Evolutionary conservation across 92 coral and sea anemone genomes (phyloP).

Genomic region (Actinernus sp.): DNA sequence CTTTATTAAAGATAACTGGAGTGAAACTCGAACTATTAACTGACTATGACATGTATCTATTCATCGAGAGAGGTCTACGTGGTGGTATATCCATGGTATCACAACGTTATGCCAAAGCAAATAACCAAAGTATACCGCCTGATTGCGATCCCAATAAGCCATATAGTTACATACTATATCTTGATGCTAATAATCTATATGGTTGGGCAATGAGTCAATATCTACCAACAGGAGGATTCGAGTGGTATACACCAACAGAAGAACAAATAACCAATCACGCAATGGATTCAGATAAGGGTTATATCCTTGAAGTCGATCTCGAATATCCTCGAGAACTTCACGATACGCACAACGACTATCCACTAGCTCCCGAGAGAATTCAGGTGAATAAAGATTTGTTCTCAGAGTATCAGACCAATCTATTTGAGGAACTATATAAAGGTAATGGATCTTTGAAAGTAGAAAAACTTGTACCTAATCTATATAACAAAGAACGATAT

Average conservation of each 20-base stretch:
- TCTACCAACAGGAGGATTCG: background rate
- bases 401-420: no score
- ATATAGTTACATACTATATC: background rate
- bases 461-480: constrained; percentile 8
- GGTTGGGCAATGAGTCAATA: constrained; percentile 29
- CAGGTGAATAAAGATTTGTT: no score
- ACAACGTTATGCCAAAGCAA: constrained; percentile 9
- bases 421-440: background rate
- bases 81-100: constrained; percentile 1
- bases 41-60: constrained; percentile 3
- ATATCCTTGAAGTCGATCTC: constrained; percentile 23
- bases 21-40: background rate
- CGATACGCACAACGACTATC: constrained; percentile 7
- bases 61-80: constrained; percentile 5
- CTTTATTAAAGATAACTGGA: constrained; percentile 1
- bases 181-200: constrained; percentile 28
- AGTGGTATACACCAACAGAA: no score
- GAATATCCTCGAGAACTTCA: constrained; percentile 14
- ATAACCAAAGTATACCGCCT: background rate
- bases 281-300: background rate
- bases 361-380: constrained; percentile 9
- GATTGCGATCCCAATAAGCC: constrained; percentile 13
- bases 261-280: no score
- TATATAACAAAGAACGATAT: background rate
- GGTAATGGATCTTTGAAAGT: background rate